Evolutionary conservation across 2,797 vertebrate genomes (phyloP), one percentile per base, ranked within the genome.

Genomic region (Gallinago stenura): DNA sequence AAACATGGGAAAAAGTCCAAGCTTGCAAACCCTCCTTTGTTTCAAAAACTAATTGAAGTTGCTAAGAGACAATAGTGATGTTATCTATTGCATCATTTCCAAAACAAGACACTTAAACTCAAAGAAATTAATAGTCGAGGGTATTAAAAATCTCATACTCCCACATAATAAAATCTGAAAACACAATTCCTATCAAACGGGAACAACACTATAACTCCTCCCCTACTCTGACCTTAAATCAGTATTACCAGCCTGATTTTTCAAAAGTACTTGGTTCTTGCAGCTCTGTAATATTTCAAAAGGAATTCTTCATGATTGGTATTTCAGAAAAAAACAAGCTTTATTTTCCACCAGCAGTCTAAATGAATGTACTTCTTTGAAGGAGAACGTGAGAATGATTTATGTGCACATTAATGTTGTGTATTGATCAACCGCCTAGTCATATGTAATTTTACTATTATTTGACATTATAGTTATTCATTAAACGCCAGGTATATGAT

Each of bases 61-160:
- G 85, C 87, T 93, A 92, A 93, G 89, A 87, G 56, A 71, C 75
- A 83, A 83, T 66, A 87, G 30, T 66, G n/a, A 54, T 72, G 41
- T 75, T 79, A 90, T 57, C 25, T 83, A 58, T 75, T 75, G 43
- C 61, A 91, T 51, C 57, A 66, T 91, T 89, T 92, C 50, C 61
- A 81, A 95, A 89, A 9, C 1, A 26, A 85, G 69, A 68, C 41
- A 41, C 13, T 89, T 51, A 73, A 77, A 72, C 22, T 56, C 37
- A 70, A 79, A 77, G 19, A 80, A 92, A 87, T 75, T 83, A 89
- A 72, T 78, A 61, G 9, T 26, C 46, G 12, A 76, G 28, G 7
- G 7, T 79, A 68, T 60, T 65, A 58, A 79, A 90, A 35, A 39
- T 64, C 37, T 86, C 45, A 73, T 71, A 76, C 8, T 83, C 24